Evolutionary conservation across 1,140 invertebrate genomes (phyloP).

Genomic region (Drosophila littoralis): DNA sequence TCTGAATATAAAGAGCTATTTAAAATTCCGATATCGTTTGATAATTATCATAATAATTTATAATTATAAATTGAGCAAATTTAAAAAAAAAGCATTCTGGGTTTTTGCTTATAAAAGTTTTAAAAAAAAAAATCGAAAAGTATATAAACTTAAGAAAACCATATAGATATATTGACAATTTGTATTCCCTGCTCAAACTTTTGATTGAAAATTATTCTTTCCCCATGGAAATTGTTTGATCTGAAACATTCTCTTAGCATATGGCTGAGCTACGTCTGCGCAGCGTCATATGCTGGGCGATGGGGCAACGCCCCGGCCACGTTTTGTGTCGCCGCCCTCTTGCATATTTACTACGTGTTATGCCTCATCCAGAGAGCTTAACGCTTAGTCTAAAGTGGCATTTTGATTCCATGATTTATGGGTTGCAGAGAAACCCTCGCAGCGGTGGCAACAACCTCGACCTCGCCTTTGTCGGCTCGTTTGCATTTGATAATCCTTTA

Average conservation of each 20-base stretch:
- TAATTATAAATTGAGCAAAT: too few relatives aligned
- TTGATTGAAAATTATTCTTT: too few relatives aligned
- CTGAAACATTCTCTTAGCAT: slow-evolving; percentile 22
- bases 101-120: too few relatives aligned
- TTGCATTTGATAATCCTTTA: slow-evolving; percentile 75
- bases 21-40: too few relatives aligned
- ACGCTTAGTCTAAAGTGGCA: slow-evolving; percentile 63
- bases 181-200: neutral
- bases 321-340: slow-evolving; percentile 16
- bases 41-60: too few relatives aligned
- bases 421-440: slow-evolving; percentile 35
- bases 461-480: slow-evolving; percentile 33
- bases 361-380: slow-evolving; percentile 51
- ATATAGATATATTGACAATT: too few relatives aligned
- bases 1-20: too few relatives aligned
- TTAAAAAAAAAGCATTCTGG: too few relatives aligned
- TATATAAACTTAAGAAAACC: too few relatives aligned
- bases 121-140: too few relatives aligned
- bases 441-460: slow-evolving; percentile 16
- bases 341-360: slow-evolving; percentile 67
- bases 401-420: slow-evolving; percentile 79
- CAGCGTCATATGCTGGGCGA: slow-evolving; percentile 14
- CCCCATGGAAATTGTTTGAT: neutral
- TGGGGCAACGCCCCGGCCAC: neutral
- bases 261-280: slow-evolving; percentile 21